Conservation (phyloP, 1,140 invertebrate species). For the Cotesia vestalis region DNA sequence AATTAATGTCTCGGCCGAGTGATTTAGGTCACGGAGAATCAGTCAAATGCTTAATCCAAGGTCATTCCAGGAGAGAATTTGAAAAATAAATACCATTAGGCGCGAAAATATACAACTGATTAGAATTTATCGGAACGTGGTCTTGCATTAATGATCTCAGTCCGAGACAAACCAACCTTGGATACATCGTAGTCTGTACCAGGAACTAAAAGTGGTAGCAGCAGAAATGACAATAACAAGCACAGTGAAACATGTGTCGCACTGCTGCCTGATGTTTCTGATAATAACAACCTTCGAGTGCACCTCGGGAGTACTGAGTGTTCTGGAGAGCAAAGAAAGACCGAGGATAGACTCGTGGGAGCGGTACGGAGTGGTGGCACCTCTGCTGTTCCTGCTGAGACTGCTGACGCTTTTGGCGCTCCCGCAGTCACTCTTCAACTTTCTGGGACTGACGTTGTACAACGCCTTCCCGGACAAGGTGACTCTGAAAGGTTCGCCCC, state of each 20-base stretch:
- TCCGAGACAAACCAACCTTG: too few relatives aligned
- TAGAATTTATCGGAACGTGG: too few relatives aligned
- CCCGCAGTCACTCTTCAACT: constrained; percentile 92
- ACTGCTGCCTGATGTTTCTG: constrained; percentile 78
- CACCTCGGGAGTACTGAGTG: constrained; percentile 77
- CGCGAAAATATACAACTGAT: too few relatives aligned
- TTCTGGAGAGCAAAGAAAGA: constrained; percentile 68
- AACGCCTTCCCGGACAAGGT: constrained; percentile 97
- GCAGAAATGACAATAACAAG: constrained; percentile 50
- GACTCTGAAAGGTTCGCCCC: constrained; percentile 85
- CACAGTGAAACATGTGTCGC: constrained; percentile 77
- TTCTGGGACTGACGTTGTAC: constrained; percentile 88
- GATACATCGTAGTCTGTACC: too few relatives aligned
- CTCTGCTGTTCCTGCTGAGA: constrained; percentile 80
- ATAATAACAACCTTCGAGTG: constrained; percentile 83
- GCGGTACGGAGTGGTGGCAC: constrained; percentile 78
- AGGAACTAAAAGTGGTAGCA: too few relatives aligned
- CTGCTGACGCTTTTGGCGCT: constrained; percentile 86
- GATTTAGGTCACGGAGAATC: too few relatives aligned
- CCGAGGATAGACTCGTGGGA: constrained; percentile 79
- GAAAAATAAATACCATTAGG: too few relatives aligned
- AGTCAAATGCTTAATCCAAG: too few relatives aligned
- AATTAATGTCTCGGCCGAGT: too few relatives aligned
- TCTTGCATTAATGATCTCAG: too few relatives aligned
- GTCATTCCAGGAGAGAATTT: too few relatives aligned